Base-by-base conservation (phyloP, 1,140 invertebrate genomes). In the Saccostrea glomerata region DNA sequence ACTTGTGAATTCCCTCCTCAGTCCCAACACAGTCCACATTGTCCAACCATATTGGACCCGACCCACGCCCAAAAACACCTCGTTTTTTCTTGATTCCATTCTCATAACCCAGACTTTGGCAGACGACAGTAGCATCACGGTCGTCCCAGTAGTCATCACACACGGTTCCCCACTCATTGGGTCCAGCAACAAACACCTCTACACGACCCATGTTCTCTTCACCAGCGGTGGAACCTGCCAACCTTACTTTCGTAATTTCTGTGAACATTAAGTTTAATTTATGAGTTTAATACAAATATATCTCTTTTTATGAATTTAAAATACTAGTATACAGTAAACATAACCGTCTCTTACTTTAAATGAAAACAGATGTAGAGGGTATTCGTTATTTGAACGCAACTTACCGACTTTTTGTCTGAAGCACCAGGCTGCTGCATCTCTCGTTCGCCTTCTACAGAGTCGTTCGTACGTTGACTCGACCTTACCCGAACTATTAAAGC, bases 11-110 rank as follows among this genome's bases (percentile, higher is more conserved):
- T 0, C 96, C 96, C 0, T 95, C 96, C 94, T 97, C 97, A 90
- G 97, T 96, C 12, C 97, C 97, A 0, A 93, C 92, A 92, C 97
- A 97, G 36, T 96, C 95, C 0, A 97, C 94, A 89, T 97, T 96
- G 92, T 97, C 97, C 92, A 97, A 96, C 92, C 97, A 95, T 58
- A 96, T 95, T 9, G 90, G 92, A 7, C 91, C 91, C 55, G 90
- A 86, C 20, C 91, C 91, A 89, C 94, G 63, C 20, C 91, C 90
- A 89, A 86, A 92, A 0, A 66, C 66, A 13, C 86, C 89, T 54
- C 84, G 84, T 55, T 89, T 90, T 20, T 90, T 77, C 15, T 88
- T 85, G 36, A 66, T 86, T 36, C 90, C 89, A 73, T 89, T 90
- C 70, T 82, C 85, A 84, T 86, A 92, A 23, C 93, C 93, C 30